phyloP scores from a whole-genome alignment of 1,140 invertebrate species.

The Lycorma delicatula region DNA sequence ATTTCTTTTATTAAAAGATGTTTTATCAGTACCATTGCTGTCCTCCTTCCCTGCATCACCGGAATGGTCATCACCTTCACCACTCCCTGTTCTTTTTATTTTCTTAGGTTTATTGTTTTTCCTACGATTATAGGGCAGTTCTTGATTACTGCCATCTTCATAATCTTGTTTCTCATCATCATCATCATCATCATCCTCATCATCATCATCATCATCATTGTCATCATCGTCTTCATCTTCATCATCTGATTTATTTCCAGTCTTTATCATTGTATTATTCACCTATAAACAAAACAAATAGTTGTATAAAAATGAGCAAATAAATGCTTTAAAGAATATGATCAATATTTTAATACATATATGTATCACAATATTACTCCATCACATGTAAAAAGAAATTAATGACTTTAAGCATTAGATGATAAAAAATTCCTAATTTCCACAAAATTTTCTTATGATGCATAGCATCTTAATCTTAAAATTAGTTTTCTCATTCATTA shows the following conservation, averaged over 20 bases:
- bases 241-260: background rate
- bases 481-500: no score
- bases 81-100: slow-evolving; percentile 26
- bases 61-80: background rate
- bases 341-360: no score
- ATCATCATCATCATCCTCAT: background rate
- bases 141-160: slow-evolving; percentile 2
- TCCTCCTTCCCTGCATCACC: background rate
- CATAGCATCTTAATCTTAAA: no score
- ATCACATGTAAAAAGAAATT: no score
- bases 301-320: background rate
- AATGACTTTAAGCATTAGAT: no score
- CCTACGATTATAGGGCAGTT: slow-evolving; percentile 20
- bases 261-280: background rate
- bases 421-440: no score
- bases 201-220: background rate
- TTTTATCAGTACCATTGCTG: background rate
- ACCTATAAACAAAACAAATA: slow-evolving; percentile 6
- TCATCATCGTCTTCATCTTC: no score
- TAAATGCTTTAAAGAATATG: no score
- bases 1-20: background rate
- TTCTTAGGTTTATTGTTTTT: slow-evolving; percentile 31
- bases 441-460: no score
- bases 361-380: no score
- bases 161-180: slow-evolving; percentile 6